Conservation (phyloP, 1,140 invertebrate genomes). For the Pantala flavescens region DNA sequence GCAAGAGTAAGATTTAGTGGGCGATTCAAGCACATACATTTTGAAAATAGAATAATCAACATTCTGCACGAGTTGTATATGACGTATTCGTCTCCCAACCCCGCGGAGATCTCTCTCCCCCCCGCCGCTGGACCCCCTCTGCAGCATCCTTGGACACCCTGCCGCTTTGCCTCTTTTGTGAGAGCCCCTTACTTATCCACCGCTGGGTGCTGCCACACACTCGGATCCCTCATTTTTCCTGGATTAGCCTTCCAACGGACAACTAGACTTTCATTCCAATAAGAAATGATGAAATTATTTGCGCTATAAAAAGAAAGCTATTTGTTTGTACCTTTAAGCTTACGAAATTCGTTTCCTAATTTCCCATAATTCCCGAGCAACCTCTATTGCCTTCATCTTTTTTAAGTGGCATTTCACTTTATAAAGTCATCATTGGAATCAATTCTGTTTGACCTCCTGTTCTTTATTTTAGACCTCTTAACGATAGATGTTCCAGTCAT, state of each 20-base stretch:
- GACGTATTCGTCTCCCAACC: not conserved
- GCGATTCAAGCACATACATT: no score
- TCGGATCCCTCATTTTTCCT: no score
- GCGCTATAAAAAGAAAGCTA: no score
- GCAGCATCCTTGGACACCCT: not conserved
- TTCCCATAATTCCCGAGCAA: not conserved
- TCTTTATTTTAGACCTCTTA: no score
- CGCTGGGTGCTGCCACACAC: not conserved
- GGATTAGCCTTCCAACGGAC: no score
- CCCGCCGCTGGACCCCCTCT: not conserved
- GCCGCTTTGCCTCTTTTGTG: not conserved
- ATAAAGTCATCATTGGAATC: constrained; percentile 10
- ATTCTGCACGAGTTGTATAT: no score
- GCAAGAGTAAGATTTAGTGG: no score
- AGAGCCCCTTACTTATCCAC: not conserved
- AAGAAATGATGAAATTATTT: no score
- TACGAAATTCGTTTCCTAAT: not conserved
- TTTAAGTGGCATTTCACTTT: not conserved
- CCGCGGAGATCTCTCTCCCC: not conserved
- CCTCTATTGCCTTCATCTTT: not conserved
- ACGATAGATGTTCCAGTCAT: no score
- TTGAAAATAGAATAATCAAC: no score
- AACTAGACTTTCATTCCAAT: no score
- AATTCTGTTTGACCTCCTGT: not conserved
- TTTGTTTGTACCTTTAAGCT: no score